phyloP scores from a whole-genome alignment of 2,888 invertebrate species.

The Morpho achilles region DNA sequence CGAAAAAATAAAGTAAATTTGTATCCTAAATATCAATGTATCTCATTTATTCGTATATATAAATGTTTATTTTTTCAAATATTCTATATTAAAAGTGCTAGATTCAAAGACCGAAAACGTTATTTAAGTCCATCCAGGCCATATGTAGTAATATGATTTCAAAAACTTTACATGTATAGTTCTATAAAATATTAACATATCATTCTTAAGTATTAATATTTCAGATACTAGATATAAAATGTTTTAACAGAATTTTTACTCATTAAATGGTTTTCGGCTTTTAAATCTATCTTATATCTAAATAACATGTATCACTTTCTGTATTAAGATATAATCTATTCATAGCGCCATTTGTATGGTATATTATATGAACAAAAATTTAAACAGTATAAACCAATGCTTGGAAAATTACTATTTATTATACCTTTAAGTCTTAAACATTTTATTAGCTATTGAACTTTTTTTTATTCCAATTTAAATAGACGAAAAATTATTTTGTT shows the following conservation, averaged over 20 bases:
- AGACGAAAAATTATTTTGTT: too few relatives aligned
- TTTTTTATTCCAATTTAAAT: too few relatives aligned
- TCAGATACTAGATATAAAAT: too few relatives aligned
- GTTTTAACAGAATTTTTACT: too few relatives aligned
- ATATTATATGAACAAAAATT: neutral
- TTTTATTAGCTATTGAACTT: too few relatives aligned
- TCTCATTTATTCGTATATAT: constrained; percentile 7
- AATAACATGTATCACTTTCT: neutral
- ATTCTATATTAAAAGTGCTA: neutral
- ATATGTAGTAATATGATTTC: neutral
- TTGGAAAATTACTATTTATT: neutral
- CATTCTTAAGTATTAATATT: neutral
- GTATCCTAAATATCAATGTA: constrained; percentile 4
- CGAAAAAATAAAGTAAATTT: neutral
- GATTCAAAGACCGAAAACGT: constrained; percentile 3
- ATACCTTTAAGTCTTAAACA: too few relatives aligned
- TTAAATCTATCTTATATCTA: constrained; percentile 1
- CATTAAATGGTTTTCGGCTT: neutral
- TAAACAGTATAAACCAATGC: neutral
- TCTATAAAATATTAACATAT: constrained; percentile 1
- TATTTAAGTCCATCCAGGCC: too few relatives aligned
- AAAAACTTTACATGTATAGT: too few relatives aligned
- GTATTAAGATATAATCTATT: neutral
- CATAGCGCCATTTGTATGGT: constrained; percentile 1
- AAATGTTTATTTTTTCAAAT: constrained; percentile 3